These are phyloP conservation scores for Petrophora chlorosata DNA, from an alignment of 2,888 invertebrate genomes.

Conservation along the genomic window DNA sequence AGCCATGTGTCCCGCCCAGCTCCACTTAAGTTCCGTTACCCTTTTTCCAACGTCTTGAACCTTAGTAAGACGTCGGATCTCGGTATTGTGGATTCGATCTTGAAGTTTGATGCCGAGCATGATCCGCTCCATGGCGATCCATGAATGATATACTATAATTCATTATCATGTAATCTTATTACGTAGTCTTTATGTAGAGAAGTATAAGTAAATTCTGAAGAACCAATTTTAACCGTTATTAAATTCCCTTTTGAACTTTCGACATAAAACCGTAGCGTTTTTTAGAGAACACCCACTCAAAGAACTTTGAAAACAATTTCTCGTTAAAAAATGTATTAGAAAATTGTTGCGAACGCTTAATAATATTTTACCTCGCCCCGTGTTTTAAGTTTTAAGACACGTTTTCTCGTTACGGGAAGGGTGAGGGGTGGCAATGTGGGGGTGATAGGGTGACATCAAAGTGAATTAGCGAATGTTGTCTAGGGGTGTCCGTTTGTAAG, in stretches of 20 bases:
- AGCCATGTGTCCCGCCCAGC: too few relatives aligned
- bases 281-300: constrained; percentile 47
- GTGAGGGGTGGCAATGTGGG: constrained; percentile 43
- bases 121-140: too few relatives aligned
- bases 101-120: too few relatives aligned
- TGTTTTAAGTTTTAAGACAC: constrained; percentile 77
- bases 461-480: constrained; percentile 83
- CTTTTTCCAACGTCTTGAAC: too few relatives aligned
- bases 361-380: constrained; percentile 66
- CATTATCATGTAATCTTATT: neutral
- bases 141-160: too few relatives aligned
- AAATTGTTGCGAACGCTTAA: constrained; percentile 70
- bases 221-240: constrained; percentile 36
- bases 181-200: neutral
- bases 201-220: constrained; percentile 8
- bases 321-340: constrained; percentile 63
- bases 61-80: too few relatives aligned
- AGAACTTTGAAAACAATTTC: constrained; percentile 64
- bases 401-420: constrained; percentile 72
- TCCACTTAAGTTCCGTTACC: too few relatives aligned
- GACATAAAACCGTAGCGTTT: constrained; percentile 37
- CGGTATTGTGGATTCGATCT: too few relatives aligned
- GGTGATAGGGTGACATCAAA: constrained; percentile 76
- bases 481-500: constrained; percentile 81
- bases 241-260: constrained; percentile 36